Base-by-base conservation (phyloP, 2,888 invertebrate genomes). In the Tetranychus truncatus region DNA sequence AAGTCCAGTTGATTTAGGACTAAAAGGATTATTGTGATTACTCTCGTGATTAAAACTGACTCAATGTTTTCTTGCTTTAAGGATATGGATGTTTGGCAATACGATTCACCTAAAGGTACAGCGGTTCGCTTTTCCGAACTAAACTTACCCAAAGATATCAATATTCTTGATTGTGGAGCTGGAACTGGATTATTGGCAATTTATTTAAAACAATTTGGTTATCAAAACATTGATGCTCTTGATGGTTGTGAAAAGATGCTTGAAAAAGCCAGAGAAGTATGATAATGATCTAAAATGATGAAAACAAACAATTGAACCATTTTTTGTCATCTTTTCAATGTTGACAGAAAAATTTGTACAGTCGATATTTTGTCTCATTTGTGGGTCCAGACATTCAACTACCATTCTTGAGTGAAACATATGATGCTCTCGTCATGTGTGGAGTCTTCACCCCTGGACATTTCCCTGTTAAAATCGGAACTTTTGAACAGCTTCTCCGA, bases 121-220 rank as follows among this genome's bases (percentile, higher is more conserved):
- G 75, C 65, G 1, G 74, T 8, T 44, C 11, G 21, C 1, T 75
- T 75, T 74, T 6, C 45, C 20, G 46, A 75, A n/a, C 15, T 75
- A n/a, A 71, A 46, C 20, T 24, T 71, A 34, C 45, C 72, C 6
- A 71, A 72, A 20, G 45, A 72, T 18, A 15, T 69, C 11, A 45
- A 55, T 9, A 75, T 76, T n/a, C 45, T 76, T n/a, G 76, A 76
- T 67, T 46, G 77, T 67, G 72, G 73, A 20, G 73, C 76, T 24
- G 76, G 75, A n/a, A 76, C 76, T 66, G 76, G 76, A 15, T 45
- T 65, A 65, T 15, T 76, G 21, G 75, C 67, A 3, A 20, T 20
- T 8, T 15, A 66, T 9, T 21, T 76, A 15, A 9, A 45, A 4
- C 20, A 66, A 8, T 21, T 44, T 21, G 76, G 76, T 44, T 76